Evolutionary conservation across 2,797 vertebrate genomes (phyloP).

Genomic region (Lithobates sylvaticus): DNA sequence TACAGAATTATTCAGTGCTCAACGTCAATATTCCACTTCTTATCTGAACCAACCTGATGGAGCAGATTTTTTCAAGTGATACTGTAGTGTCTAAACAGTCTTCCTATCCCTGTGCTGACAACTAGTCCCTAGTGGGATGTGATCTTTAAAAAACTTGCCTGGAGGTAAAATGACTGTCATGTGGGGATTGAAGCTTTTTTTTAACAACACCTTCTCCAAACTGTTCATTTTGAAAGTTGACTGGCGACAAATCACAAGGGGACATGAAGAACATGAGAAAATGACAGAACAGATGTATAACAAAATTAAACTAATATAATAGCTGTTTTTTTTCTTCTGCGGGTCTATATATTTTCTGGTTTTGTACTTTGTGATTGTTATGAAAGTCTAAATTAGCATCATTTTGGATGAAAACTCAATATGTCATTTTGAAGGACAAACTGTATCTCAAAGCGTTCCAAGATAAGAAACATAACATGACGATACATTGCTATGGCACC

Average conservation of each 20-base stretch:
- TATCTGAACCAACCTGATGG: slow-evolving; percentile 15
- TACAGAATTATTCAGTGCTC: background rate
- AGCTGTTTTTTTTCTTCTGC: background rate
- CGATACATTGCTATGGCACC: slow-evolving; percentile 9
- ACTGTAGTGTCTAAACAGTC: slow-evolving; percentile 39
- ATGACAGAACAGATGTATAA: slow-evolving; percentile 47
- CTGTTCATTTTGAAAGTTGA: slow-evolving; percentile 46
- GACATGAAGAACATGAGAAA: slow-evolving; percentile 45
- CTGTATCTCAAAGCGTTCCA: slow-evolving; percentile 13
- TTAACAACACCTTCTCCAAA: slow-evolving; percentile 56
- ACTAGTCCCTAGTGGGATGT: slow-evolving; percentile 40
- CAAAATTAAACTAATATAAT: slow-evolving; percentile 20
- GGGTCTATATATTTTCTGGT: background rate
- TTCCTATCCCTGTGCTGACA: slow-evolving; percentile 28
- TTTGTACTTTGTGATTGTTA: background rate
- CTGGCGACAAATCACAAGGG: slow-evolving; percentile 51
- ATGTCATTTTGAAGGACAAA: slow-evolving; percentile 5
- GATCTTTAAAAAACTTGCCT: slow-evolving; percentile 58
- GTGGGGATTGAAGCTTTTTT: slow-evolving; percentile 38
- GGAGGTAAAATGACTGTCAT: slow-evolving; percentile 56
- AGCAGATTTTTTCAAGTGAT: slow-evolving; percentile 21
- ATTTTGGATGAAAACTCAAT: background rate
- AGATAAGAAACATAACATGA: slow-evolving; percentile 2
- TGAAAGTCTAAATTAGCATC: slow-evolving; percentile 6
- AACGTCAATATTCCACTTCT: background rate